phyloP scores from a whole-genome alignment of 2,888 invertebrate genomes.

The Prenolepis imparis region DNA sequence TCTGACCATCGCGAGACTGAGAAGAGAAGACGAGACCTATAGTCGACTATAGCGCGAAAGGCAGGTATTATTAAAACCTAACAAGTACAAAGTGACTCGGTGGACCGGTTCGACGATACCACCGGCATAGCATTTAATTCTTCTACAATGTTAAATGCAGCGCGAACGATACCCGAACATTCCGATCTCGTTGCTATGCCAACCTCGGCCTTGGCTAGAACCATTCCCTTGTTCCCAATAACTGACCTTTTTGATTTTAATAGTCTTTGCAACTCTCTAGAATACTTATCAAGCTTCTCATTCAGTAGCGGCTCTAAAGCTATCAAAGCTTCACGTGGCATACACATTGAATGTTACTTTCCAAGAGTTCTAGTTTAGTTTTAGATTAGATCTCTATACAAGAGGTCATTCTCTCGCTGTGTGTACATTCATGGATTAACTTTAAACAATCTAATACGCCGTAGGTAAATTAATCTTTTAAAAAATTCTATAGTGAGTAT shows the following conservation, averaged over 20 bases:
- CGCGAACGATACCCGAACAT: constrained; percentile 62
- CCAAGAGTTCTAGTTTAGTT: background rate
- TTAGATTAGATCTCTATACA: background rate
- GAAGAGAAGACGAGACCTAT: constrained; percentile 62
- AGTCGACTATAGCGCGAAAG: constrained; percentile 58
- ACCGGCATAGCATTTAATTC: constrained; percentile 77
- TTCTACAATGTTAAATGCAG: constrained; percentile 74
- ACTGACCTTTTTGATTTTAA: constrained; percentile 27
- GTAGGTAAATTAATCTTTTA: constrained; percentile 4
- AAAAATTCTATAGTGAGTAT: background rate
- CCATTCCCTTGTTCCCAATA: constrained; percentile 36
- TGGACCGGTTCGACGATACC: constrained; percentile 77
- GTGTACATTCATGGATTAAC: background rate
- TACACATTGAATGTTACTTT: background rate
- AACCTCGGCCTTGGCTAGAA: constrained; percentile 67
- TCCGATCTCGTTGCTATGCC: constrained; percentile 72
- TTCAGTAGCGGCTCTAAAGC: background rate
- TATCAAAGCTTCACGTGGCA: background rate
- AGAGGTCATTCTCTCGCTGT: background rate
- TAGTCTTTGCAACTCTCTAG: background rate
- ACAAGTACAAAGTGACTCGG: constrained; percentile 77
- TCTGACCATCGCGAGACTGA: constrained; percentile 62
- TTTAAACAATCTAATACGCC: background rate
- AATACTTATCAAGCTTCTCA: constrained; percentile 11
- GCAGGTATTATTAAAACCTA: constrained; percentile 78